These are phyloP conservation scores for Falco columbarius DNA, from an alignment of 2,797 vertebrate genomes.

Conservation along the genomic window DNA sequence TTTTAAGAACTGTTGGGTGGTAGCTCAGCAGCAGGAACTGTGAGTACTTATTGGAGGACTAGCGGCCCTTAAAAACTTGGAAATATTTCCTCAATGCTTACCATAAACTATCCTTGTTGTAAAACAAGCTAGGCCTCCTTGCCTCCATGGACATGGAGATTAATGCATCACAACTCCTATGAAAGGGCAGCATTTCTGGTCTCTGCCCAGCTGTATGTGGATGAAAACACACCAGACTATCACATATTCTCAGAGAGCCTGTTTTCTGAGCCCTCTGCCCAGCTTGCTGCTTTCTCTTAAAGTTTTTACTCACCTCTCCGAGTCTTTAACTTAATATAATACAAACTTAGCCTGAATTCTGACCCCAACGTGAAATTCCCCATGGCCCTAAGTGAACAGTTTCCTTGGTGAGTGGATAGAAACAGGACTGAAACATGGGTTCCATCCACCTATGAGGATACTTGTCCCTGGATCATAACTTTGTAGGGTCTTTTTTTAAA, in stretches of 20 bases:
- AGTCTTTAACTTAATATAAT: neutral
- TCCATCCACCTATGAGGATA: neutral
- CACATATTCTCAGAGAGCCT: neutral
- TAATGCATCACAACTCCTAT: neutral
- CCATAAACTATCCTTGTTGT: neutral
- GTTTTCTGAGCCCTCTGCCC: neutral
- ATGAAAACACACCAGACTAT: rapidly evolving
- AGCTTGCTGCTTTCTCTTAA: neutral
- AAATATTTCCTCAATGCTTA: neutral
- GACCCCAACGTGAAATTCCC: neutral
- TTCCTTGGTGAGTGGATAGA: neutral
- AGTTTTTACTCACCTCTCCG: neutral
- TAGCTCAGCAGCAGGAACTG: neutral
- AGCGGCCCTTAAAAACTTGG: neutral
- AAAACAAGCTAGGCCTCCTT: neutral
- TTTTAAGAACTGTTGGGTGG: neutral
- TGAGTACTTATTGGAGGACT: neutral
- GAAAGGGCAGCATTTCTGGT: neutral
- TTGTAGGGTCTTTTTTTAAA: neutral
- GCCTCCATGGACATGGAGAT: neutral
- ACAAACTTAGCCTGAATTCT: neutral
- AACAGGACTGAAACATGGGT: neutral
- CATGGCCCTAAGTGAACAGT: neutral
- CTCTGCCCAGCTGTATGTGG: neutral
- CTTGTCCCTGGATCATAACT: neutral